Conservation (phyloP, 2,797 vertebrate genomes). For the Nothura maculosa region DNA sequence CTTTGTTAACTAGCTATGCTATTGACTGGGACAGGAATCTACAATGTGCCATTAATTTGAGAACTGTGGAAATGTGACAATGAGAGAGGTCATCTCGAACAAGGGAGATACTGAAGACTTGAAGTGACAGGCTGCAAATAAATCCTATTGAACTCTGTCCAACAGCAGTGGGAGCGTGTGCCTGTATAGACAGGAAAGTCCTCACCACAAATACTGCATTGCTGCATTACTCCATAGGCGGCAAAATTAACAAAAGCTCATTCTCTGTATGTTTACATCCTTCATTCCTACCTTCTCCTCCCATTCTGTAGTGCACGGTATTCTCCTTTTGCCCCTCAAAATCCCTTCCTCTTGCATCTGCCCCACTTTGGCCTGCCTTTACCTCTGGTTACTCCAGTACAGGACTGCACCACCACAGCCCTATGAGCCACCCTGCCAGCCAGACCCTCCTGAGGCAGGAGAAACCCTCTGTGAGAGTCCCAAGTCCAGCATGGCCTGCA, state of each 20-base stretch:
- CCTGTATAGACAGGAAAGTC: not conserved
- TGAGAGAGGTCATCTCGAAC: not conserved
- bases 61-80: not conserved
- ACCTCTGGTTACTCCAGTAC: not conserved
- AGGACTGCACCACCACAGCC: not conserved
- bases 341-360: not conserved
- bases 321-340: not conserved
- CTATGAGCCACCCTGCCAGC: not conserved
- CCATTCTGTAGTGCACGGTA: not conserved
- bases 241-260: not conserved
- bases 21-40: not conserved
- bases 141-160: not conserved
- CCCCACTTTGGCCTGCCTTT: not conserved
- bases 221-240: not conserved
- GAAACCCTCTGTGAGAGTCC: not conserved
- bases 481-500: not conserved
- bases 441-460: not conserved
- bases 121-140: not conserved
- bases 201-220: rapidly evolving
- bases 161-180: rapidly evolving
- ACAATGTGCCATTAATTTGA: not conserved
- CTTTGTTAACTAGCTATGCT: slow-evolving; percentile 3
- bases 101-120: not conserved
- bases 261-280: not conserved
- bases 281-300: not conserved